Conservation (phyloP, 2,113 vertebrate genomes). For the Abramis brama region DNA sequence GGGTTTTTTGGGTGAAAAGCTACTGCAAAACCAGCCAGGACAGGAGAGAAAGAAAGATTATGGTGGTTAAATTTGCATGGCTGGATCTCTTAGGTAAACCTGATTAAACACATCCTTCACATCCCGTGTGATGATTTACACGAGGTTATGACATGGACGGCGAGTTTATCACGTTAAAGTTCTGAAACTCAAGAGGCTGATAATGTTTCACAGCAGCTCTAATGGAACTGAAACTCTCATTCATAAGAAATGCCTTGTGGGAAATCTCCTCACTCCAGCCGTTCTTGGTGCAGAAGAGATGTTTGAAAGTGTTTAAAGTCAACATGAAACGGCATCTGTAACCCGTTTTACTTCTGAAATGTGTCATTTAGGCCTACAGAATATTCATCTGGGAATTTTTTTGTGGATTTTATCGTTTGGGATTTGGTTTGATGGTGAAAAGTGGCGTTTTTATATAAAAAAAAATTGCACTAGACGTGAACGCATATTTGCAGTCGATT, state of each 20-base stretch:
- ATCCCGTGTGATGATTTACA: not conserved
- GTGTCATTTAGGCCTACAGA: slow-evolving; percentile 4
- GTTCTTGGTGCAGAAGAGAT: slow-evolving; percentile 21
- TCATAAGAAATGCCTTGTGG: slow-evolving; percentile 37
- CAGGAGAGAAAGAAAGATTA: not conserved
- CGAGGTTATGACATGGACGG: not conserved
- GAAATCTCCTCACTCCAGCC: slow-evolving; percentile 21
- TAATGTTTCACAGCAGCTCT: slow-evolving; percentile 25
- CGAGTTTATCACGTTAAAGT: slow-evolving; percentile 1
- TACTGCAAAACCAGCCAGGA: not conserved
- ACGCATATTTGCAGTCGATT: not conserved
- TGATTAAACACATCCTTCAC: not conserved
- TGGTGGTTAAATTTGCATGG: not conserved
- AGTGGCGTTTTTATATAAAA: not conserved
- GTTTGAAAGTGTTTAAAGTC: slow-evolving; percentile 24
- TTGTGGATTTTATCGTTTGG: not conserved
- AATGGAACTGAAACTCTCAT: slow-evolving; percentile 26
- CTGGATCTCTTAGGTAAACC: not conserved
- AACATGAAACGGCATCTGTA: slow-evolving; percentile 18
- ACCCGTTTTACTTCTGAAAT: slow-evolving; percentile 22
- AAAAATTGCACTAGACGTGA: not conserved
- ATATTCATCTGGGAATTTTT: not conserved
- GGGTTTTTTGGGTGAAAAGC: not conserved
- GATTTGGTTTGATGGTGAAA: not conserved
- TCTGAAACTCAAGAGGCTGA: slow-evolving; percentile 26